phyloP scores from a whole-genome alignment of 2,797 vertebrate genomes.

The Salarias fasciatus region DNA sequence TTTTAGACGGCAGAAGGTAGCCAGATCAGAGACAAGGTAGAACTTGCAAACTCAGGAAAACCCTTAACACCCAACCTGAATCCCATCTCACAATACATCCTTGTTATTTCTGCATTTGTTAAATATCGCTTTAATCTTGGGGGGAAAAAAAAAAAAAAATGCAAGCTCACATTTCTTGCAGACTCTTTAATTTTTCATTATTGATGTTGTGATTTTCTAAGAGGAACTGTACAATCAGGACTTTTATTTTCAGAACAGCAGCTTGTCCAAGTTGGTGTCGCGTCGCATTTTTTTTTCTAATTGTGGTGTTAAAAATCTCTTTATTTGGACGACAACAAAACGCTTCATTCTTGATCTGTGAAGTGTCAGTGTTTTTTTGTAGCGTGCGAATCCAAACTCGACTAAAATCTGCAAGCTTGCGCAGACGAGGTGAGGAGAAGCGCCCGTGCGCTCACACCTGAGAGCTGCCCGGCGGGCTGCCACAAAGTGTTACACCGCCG shows the following conservation, averaged over 20 bases:
- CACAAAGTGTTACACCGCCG: conserved; percentile 28
- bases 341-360: neutral
- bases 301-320: neutral
- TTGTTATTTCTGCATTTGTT: too few relatives aligned
- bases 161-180: too few relatives aligned
- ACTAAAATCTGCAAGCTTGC: conserved; percentile 26
- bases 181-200: too few relatives aligned
- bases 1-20: too few relatives aligned
- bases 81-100: too few relatives aligned
- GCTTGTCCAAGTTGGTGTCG: conserved; percentile 7
- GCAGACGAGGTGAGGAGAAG: conserved; percentile 16
- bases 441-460: conserved; percentile 27
- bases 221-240: neutral
- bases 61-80: too few relatives aligned
- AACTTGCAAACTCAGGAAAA: too few relatives aligned
- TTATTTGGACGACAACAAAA: neutral
- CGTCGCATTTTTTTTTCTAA: conserved; percentile 3
- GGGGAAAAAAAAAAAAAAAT: too few relatives aligned
- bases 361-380: conserved; percentile 3
- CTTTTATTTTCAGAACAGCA: conserved; percentile 5
- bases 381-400: conserved; percentile 10
- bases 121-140: too few relatives aligned
- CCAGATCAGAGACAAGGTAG: too few relatives aligned
- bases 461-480: conserved; percentile 16
- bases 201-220: too few relatives aligned